Conservation (phyloP, 2,113 vertebrate genomes). For the Aldabrachelys gigantea region DNA sequence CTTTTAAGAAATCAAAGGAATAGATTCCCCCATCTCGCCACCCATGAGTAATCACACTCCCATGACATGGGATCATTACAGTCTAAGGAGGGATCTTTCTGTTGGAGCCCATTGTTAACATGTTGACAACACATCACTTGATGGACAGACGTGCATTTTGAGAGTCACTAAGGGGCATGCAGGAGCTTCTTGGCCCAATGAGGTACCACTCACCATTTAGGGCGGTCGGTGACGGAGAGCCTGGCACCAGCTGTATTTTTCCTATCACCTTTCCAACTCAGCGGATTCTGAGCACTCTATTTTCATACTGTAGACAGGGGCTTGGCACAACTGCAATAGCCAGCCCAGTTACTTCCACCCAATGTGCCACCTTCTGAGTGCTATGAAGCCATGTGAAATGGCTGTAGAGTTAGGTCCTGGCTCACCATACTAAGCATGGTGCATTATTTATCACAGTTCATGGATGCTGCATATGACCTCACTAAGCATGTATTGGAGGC, state of each 20-base stretch:
- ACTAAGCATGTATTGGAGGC: accelerated
- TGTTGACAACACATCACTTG: background rate
- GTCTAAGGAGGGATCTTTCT: background rate
- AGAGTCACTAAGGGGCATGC: background rate
- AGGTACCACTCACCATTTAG: background rate
- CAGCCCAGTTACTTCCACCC: background rate
- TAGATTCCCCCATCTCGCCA: background rate
- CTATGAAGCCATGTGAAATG: background rate
- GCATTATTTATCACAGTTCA: background rate
- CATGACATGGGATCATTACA: accelerated
- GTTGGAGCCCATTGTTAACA: background rate
- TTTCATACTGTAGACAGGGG: background rate
- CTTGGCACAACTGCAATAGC: background rate
- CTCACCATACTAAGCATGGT: background rate
- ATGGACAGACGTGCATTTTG: background rate
- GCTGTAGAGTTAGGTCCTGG: background rate
- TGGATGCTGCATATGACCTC: background rate
- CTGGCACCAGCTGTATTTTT: background rate
- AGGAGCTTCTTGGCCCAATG: background rate
- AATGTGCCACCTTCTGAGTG: background rate
- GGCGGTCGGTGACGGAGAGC: background rate
- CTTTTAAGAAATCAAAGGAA: background rate
- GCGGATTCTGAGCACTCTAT: background rate
- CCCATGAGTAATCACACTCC: background rate
- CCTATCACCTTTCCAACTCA: background rate